Conservation (phyloP, 2,888 invertebrate genomes). For the Nematopogon swammerdamellus region DNA sequence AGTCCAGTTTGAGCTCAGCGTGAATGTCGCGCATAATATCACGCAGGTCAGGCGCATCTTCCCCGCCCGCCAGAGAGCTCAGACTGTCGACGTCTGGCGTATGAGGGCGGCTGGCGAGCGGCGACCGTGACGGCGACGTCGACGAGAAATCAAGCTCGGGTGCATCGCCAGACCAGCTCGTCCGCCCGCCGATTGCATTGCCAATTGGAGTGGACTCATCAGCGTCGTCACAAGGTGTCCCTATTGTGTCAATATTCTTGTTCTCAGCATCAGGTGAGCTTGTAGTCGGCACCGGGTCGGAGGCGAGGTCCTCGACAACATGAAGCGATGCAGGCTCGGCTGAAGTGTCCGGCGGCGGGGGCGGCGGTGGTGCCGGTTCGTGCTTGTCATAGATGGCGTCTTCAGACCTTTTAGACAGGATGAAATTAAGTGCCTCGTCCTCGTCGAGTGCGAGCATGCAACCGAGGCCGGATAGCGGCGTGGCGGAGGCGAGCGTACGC, state of each 20-base stretch:
- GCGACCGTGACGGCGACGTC: no score
- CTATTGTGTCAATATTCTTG: no score
- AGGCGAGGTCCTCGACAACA: no score
- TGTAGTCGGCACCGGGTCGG: no score
- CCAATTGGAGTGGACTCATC: no score
- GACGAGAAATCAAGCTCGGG: no score
- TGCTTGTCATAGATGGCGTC: conserved; percentile 10
- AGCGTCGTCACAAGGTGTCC: no score
- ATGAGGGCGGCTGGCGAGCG: no score
- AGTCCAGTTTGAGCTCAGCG: conserved; percentile 35
- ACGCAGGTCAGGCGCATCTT: conserved; percentile 53
- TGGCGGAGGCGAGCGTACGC: conserved; percentile 16
- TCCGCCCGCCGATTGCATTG: no score
- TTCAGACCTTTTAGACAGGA: conserved; percentile 50
- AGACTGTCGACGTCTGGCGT: conserved; percentile 7
- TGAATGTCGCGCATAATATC: conserved; percentile 58
- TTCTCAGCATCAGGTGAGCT: no score
- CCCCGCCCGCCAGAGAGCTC: conserved; percentile 23
- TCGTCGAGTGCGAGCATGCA: conserved; percentile 58
- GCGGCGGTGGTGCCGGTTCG: not conserved
- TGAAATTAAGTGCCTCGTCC: conserved; percentile 70
- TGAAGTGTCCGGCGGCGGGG: conserved; percentile 28
- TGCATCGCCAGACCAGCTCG: no score
- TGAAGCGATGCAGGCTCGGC: no score
- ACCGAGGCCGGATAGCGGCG: conserved; percentile 37